These are phyloP conservation scores for Eilema sororculum DNA, from an alignment of 2,888 invertebrate species.

Conservation along the genomic window DNA sequence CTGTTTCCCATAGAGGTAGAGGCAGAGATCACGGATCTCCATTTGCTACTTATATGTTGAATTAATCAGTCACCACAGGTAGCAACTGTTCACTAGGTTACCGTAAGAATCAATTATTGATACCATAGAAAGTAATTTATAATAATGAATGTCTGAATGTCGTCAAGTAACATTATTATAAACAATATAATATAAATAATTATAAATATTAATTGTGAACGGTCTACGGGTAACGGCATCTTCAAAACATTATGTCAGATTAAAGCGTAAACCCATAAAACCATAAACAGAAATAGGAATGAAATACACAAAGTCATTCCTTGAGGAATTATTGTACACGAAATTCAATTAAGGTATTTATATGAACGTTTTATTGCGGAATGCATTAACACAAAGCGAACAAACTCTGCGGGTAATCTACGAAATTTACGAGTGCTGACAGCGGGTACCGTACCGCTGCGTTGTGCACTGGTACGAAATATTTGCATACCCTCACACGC, in stretches of 20 bases:
- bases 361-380: slow-evolving; percentile 41
- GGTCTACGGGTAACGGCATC: neutral
- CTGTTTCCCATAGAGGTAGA: too few species aligned
- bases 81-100: too few species aligned
- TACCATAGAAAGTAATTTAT: too few species aligned
- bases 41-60: too few species aligned
- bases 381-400: slow-evolving; percentile 39
- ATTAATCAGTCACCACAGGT: too few species aligned
- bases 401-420: slow-evolving; percentile 48
- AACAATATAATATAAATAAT: neutral
- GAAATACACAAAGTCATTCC: slow-evolving; percentile 10
- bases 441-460: slow-evolving; percentile 33
- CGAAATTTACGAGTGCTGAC: slow-evolving; percentile 52
- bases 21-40: too few species aligned
- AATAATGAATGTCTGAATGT: too few species aligned
- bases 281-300: neutral
- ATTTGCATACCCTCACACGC: slow-evolving; percentile 44
- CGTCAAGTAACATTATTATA: too few species aligned
- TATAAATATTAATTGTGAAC: neutral
- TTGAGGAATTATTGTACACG: slow-evolving; percentile 32
- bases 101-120: too few species aligned
- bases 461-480: slow-evolving; percentile 35
- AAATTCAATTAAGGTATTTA: slow-evolving; percentile 46
- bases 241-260: neutral
- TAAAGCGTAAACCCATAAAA: neutral